Evolutionary conservation across 2,888 invertebrate species (phyloP).

Genomic region (Hyposoter didymator): DNA sequence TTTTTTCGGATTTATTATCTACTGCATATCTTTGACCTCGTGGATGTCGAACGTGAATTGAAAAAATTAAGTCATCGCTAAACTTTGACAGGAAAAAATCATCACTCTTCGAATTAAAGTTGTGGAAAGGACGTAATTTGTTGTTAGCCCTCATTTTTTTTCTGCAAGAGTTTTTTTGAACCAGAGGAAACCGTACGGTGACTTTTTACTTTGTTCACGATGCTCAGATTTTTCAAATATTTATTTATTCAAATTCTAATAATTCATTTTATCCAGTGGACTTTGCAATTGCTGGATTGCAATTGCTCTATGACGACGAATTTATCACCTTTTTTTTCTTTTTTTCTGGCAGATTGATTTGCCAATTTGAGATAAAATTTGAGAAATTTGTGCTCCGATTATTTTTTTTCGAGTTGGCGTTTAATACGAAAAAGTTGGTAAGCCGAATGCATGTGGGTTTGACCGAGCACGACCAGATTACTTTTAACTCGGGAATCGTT

Average conservation of each 20-base stretch:
- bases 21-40: not conserved
- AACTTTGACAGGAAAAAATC: not conserved
- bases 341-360: not conserved
- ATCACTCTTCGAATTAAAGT: not conserved
- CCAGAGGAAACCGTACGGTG: too few relatives aligned
- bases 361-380: not conserved
- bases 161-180: not conserved
- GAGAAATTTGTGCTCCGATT: not conserved
- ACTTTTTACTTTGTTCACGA: not conserved
- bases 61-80: not conserved
- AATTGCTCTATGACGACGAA: too few relatives aligned
- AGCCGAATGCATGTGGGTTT: not conserved
- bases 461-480: not conserved
- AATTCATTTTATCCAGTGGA: not conserved
- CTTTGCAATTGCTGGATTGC: not conserved
- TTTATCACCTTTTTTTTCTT: not conserved
- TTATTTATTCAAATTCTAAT: not conserved
- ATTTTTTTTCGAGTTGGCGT: not conserved
- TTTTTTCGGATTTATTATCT: not conserved
- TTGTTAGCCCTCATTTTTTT: not conserved
- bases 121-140: not conserved
- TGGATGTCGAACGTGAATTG: not conserved
- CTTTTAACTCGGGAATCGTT: not conserved
- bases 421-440: not conserved
- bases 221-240: not conserved